Conservation (phyloP, 2,797 vertebrate species). For the Thalassophryne amazonica region DNA sequence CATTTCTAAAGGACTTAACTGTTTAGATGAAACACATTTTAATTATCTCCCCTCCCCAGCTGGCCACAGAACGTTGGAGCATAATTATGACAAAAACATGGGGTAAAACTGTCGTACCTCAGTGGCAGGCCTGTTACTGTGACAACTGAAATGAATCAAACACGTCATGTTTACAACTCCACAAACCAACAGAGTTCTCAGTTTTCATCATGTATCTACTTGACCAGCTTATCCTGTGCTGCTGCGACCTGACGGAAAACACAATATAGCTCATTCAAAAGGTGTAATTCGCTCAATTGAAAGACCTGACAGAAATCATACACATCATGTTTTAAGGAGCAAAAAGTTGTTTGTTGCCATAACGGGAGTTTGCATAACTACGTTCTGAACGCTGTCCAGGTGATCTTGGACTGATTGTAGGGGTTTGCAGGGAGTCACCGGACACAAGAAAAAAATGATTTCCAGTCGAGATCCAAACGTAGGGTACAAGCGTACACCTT, state of each 20-base stretch:
- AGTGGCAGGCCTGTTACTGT: no score
- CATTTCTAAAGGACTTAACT: no score
- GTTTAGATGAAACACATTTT: no score
- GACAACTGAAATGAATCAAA: no score
- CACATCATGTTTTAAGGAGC: conserved; percentile 58
- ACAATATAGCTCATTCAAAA: conserved; percentile 56
- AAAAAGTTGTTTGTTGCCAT: conserved; percentile 59
- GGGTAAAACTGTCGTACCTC: no score
- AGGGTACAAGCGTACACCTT: conserved; percentile 66
- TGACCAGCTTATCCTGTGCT: conserved; percentile 71
- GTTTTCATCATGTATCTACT: conserved; percentile 31
- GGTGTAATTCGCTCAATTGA: conserved; percentile 56
- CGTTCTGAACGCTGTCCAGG: conserved; percentile 77
- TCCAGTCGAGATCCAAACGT: conserved; percentile 60
- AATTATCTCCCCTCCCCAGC: no score
- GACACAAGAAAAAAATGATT: conserved; percentile 56
- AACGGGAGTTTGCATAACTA: conserved; percentile 70
- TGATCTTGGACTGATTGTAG: conserved; percentile 54
- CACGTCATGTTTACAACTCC: no score
- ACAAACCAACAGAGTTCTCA: conserved; percentile 10
- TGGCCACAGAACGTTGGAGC: no score
- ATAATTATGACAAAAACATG: no score
- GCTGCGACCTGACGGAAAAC: conserved; percentile 67
- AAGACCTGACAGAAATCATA: conserved; percentile 54
- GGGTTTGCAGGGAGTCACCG: conserved; percentile 47